These are phyloP conservation scores for Harpegnathos saltator DNA, from an alignment of 1,140 invertebrate species.

Conservation along the genomic window DNA sequence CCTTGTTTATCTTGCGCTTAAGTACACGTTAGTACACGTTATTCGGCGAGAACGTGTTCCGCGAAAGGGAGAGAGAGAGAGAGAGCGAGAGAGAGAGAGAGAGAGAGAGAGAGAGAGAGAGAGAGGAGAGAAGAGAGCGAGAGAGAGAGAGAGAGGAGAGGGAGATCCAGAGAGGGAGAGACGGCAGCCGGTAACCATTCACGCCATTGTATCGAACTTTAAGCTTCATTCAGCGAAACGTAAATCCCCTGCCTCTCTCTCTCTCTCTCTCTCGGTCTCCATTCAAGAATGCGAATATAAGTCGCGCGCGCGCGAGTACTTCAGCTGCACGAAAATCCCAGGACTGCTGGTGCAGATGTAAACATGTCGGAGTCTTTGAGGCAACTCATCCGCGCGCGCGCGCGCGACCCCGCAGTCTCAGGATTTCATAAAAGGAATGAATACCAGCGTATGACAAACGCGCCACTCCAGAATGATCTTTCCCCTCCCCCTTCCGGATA, in stretches of 20 bases:
- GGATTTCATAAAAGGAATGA: constrained; percentile 54
- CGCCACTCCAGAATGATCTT: constrained; percentile 63
- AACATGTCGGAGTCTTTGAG: constrained; percentile 54
- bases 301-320: constrained; percentile 59
- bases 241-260: constrained; percentile 63
- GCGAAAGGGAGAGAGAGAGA: constrained; percentile 16
- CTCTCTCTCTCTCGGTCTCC: constrained; percentile 49
- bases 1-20: constrained; percentile 69
- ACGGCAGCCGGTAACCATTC: constrained; percentile 53
- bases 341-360: constrained; percentile 60
- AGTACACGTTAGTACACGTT: constrained; percentile 53
- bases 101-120: constrained; percentile 3
- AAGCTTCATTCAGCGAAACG: constrained; percentile 67
- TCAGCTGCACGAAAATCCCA: constrained; percentile 66
- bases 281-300: constrained; percentile 67
- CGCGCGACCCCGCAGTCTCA: not conserved
- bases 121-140: not conserved
- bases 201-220: constrained; percentile 61
- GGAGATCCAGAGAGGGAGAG: not conserved
- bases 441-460: constrained; percentile 63
- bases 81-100: not conserved
- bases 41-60: constrained; percentile 50
- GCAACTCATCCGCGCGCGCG: constrained; percentile 46
- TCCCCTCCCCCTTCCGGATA: too few relatives aligned
- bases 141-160: constrained; percentile 5